Percentiles rank a stretch among this genome's conserved stretches.
phyloP scores from a whole-genome alignment of 2,888 invertebrate species.

The Drosophila borborema region DNA sequence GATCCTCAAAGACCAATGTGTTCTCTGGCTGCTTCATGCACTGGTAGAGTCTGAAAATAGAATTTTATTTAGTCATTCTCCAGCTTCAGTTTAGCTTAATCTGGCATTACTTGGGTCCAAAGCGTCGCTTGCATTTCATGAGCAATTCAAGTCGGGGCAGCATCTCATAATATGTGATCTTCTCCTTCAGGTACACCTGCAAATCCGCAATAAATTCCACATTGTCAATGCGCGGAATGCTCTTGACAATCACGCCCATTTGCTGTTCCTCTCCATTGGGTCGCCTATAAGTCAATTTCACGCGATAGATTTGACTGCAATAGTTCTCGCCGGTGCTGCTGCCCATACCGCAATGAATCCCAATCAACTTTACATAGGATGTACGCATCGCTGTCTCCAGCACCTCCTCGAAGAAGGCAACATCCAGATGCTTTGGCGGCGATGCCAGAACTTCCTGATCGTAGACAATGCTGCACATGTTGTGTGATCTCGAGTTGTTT shows the following conservation, averaged over 20 bases:
- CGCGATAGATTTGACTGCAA: conserved; percentile 82
- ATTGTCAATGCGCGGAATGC: conserved; percentile 62
- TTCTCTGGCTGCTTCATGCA: conserved; percentile 70
- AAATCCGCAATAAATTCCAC: conserved; percentile 81
- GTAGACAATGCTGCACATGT: conserved; percentile 72
- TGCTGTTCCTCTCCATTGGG: conserved; percentile 5
- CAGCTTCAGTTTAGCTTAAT: no score
- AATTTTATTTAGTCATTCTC: background rate
- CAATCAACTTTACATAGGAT: conserved; percentile 49
- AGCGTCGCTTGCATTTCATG: conserved; percentile 75
- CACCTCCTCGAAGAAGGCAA: conserved; percentile 74
- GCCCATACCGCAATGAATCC: conserved; percentile 64
- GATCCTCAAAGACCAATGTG: conserved; percentile 81
- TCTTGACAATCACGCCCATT: conserved; percentile 59
- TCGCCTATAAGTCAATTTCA: conserved; percentile 56
- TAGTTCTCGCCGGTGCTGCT: conserved; percentile 82
- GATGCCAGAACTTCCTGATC: conserved; percentile 52
- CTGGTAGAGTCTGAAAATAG: conserved; percentile 72
- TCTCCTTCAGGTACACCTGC: conserved; percentile 85
- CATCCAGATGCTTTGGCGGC: conserved; percentile 65
- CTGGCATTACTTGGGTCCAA: conserved; percentile 75
- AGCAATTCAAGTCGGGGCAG: conserved; percentile 84
- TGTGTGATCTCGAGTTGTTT: conserved; percentile 28
- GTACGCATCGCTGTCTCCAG: conserved; percentile 73
- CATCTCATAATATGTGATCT: conserved; percentile 81